Conservation (phyloP, 2,113 vertebrate species). For the Amphiprion percula region DNA sequence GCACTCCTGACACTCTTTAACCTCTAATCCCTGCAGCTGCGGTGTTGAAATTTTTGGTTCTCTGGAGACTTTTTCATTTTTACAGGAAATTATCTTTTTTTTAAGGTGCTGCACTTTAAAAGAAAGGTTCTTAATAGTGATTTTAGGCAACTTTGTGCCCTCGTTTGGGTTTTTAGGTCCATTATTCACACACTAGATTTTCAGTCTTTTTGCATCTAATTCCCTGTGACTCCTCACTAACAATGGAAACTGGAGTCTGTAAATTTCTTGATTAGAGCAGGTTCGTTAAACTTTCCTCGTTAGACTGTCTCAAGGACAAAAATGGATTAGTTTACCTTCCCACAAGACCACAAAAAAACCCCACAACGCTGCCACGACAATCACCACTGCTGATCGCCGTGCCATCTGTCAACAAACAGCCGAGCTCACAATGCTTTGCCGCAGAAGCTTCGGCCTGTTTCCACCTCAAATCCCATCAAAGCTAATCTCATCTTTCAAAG, state of each 20-base stretch:
- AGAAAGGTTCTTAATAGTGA: too few relatives aligned
- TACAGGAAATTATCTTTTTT: constrained; percentile 15
- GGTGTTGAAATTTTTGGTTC: constrained; percentile 11
- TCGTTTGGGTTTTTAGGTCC: constrained; percentile 17
- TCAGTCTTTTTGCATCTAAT: not conserved
- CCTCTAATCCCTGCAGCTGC: constrained; percentile 54
- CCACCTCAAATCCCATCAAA: constrained; percentile 44
- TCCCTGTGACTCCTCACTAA: not conserved
- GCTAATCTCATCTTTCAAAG: constrained; percentile 63
- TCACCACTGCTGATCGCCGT: constrained; percentile 32
- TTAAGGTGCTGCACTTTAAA: not conserved
- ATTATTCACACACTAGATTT: constrained; percentile 3
- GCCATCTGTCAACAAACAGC: constrained; percentile 52
- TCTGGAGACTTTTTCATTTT: constrained; percentile 16
- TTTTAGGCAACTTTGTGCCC: not conserved
- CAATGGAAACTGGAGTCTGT: not conserved
- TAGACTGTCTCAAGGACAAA: constrained; percentile 42
- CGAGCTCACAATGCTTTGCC: constrained; percentile 36
- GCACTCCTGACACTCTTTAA: constrained; percentile 50
- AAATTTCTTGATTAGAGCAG: constrained; percentile 20
- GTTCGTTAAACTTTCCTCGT: constrained; percentile 31
- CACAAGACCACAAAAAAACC: constrained; percentile 40
- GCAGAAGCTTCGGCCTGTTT: constrained; percentile 25
- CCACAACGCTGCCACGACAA: constrained; percentile 33
- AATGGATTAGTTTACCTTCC: constrained; percentile 38